A percentile compares a stretch with the other conserved stretches of the same genome.
These are phyloP conservation scores for Erethizon dorsatum DNA, from an alignment of 2,797 vertebrate genomes.

Conservation along the genomic window DNA sequence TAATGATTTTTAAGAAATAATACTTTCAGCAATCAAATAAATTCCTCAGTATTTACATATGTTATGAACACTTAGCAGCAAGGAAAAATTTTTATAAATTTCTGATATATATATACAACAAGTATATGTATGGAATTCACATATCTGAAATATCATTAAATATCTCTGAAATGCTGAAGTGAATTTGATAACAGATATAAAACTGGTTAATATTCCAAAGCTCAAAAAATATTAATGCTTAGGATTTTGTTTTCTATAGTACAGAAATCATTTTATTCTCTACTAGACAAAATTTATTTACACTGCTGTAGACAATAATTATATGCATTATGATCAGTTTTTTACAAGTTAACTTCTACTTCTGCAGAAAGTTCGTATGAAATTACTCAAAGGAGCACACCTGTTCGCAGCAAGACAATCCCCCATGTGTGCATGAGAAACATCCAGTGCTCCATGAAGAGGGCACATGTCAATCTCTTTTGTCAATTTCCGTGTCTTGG, in stretches of 20 bases:
- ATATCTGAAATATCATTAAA: not conserved
- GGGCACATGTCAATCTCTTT: not conserved
- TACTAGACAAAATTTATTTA: conserved; percentile 28
- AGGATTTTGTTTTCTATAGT: not conserved
- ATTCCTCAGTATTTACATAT: not conserved
- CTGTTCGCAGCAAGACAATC: not conserved
- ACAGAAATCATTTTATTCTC: conserved; percentile 12
- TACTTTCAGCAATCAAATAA: not conserved
- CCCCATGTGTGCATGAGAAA: not conserved
- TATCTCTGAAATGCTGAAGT: not conserved
- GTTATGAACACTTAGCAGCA: conserved; percentile 19
- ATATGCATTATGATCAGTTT: not conserved
- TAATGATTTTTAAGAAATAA: not conserved
- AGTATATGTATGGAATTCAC: not conserved
- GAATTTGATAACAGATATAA: not conserved
- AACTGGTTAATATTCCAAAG: not conserved
- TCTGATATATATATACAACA: not conserved
- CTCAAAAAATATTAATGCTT: not conserved
- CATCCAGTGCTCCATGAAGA: not conserved
- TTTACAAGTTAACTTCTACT: not conserved
- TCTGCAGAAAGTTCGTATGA: not conserved
- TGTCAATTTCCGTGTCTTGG: not conserved
- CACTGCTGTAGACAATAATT: not conserved
- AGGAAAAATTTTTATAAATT: not conserved
- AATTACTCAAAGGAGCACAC: not conserved